These are phyloP conservation scores for Heteromurus nitidus DNA, from an alignment of 2,888 invertebrate genomes.

Conservation along the genomic window DNA sequence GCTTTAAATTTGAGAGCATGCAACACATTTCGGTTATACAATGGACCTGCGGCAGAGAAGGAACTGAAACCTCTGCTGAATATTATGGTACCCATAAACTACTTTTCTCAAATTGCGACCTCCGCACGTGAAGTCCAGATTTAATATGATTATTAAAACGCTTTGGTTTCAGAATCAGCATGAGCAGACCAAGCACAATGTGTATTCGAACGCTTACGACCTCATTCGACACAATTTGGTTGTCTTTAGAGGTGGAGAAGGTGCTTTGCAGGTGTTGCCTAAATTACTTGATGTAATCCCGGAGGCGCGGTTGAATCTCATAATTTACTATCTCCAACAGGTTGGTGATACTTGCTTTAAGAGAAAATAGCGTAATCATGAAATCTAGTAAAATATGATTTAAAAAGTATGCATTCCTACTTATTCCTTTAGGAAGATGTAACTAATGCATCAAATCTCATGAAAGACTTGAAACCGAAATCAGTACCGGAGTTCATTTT, in stretches of 20 bases:
- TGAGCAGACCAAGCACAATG: conserved; percentile 72
- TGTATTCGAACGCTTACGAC: conserved; percentile 86
- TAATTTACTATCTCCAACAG: conserved; percentile 93
- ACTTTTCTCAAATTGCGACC: no score
- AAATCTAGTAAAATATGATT: no score
- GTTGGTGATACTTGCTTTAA: conserved; percentile 72
- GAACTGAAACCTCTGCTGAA: conserved; percentile 86
- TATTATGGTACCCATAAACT: conserved; percentile 68
- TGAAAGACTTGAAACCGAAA: conserved; percentile 94
- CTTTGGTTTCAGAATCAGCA: conserved; percentile 72
- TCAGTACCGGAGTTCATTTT: conserved; percentile 97
- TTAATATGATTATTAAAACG: no score
- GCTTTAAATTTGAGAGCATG: conserved; percentile 95
- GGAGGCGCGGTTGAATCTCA: conserved; percentile 96
- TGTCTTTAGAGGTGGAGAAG: conserved; percentile 95
- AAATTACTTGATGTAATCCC: conserved; percentile 95
- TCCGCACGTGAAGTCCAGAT: no score
- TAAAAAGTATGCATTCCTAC: no score
- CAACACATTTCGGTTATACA: conserved; percentile 90
- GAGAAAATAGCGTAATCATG: not conserved
- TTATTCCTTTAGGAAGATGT: conserved; percentile 81
- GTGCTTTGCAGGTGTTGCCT: conserved; percentile 93
- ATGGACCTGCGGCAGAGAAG: conserved; percentile 94
- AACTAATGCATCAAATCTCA: conserved; percentile 89
- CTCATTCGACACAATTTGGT: conserved; percentile 95